Conservation (phyloP, 2,113 vertebrate genomes). For the Planiliza haematocheilus region DNA sequence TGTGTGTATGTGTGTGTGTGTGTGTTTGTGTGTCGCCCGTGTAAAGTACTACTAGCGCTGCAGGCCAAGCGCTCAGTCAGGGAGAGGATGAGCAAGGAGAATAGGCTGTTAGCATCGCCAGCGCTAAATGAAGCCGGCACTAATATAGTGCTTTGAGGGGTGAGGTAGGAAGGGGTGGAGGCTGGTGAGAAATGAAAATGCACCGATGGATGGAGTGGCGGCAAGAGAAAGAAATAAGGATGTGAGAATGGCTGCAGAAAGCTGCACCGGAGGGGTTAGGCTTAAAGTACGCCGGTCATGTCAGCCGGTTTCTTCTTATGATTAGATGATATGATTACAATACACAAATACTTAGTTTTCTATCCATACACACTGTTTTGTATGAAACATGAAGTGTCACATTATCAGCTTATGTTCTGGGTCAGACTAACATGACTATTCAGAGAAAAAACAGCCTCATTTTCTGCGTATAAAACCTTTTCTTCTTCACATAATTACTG, state of each 20-base stretch:
- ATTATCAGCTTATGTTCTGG: background rate
- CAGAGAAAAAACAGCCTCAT: conserved; percentile 1
- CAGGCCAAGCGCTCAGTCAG: conserved; percentile 68
- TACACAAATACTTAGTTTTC: conserved; percentile 4
- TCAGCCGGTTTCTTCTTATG: background rate
- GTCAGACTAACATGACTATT: background rate
- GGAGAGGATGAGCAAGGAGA: conserved; percentile 74
- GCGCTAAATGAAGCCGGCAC: conserved; percentile 62
- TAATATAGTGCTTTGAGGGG: conserved; percentile 56
- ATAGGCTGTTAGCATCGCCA: conserved; percentile 70
- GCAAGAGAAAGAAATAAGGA: conserved; percentile 36
- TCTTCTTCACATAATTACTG: conserved; percentile 8
- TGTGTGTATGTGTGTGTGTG: conserved; percentile 18
- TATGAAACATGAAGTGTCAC: background rate
- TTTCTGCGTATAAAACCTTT: background rate
- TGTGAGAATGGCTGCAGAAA: background rate
- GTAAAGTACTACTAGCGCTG: conserved; percentile 76
- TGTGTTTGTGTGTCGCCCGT: conserved; percentile 40
- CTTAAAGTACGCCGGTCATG: background rate
- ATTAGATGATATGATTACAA: too few relatives aligned
- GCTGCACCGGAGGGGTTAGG: background rate
- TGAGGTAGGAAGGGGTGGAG: conserved; percentile 10
- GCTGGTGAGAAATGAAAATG: conserved; percentile 20
- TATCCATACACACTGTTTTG: background rate
- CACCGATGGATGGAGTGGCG: background rate